A percentile compares a stretch with the other conserved stretches of the same genome.
These are phyloP conservation scores for Mastigias papua DNA, from an alignment of 30 jellyfish, hydroid and myxozoan species.

Conservation along the genomic window DNA sequence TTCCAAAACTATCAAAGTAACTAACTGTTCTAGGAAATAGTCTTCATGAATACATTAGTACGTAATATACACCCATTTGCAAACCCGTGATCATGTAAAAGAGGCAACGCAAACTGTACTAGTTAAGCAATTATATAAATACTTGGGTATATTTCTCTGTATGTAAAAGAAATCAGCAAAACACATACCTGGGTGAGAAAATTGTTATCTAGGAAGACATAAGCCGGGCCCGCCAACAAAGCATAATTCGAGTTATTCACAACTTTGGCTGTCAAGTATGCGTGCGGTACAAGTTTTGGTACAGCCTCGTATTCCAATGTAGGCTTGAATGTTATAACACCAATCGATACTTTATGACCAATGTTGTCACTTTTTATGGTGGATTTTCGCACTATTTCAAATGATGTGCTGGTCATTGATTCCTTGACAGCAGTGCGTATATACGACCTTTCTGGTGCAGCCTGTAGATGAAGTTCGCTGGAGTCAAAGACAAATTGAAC, in stretches of 20 bases:
- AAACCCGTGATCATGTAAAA: too few relatives aligned
- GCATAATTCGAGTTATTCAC: conserved; percentile 89
- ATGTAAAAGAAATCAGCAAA: not conserved
- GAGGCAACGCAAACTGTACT: too few relatives aligned
- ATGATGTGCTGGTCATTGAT: conserved; percentile 88
- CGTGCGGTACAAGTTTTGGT: conserved; percentile 93
- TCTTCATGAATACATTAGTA: too few relatives aligned
- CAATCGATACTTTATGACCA: conserved; percentile 89
- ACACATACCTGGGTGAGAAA: conserved; percentile 87
- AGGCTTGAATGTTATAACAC: conserved; percentile 83
- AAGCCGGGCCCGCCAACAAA: conserved; percentile 92
- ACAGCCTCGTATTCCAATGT: conserved; percentile 79
- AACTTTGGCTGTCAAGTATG: conserved; percentile 85
- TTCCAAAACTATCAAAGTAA: too few relatives aligned
- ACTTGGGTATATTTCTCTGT: not conserved
- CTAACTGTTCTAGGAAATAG: too few relatives aligned
- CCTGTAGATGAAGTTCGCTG: not conserved
- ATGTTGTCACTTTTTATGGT: conserved; percentile 76
- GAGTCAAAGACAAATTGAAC: too few relatives aligned
- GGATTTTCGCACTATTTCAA: conserved; percentile 83
- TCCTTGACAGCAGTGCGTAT: conserved; percentile 63
- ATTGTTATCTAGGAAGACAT: conserved; percentile 90
- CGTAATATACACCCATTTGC: too few relatives aligned
- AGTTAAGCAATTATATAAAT: not conserved
- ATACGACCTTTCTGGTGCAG: conserved; percentile 14